Percentiles rank a stretch among this genome's conserved stretches.
Evolutionary conservation across 2,888 invertebrate genomes (phyloP).

Genomic region (Luffia ferchaultella): DNA sequence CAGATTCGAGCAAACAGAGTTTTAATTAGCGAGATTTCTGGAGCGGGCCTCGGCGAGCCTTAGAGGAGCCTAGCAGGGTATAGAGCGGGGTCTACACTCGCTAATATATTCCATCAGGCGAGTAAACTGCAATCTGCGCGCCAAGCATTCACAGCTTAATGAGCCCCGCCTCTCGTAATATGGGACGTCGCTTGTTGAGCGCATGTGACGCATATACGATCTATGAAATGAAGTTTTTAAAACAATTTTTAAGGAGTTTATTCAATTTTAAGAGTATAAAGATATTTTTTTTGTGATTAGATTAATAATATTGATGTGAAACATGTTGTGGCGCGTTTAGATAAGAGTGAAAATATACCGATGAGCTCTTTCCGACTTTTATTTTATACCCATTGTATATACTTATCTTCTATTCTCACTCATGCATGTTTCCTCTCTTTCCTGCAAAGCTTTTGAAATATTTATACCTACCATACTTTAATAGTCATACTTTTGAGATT

Average conservation of each 20-base stretch:
- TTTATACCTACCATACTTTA: too few species aligned
- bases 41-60: conserved; percentile 16
- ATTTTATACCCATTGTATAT: too few species aligned
- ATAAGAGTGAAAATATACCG: too few species aligned
- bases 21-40: conserved; percentile 49
- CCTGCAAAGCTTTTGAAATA: too few species aligned
- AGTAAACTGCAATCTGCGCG: conserved; percentile 35
- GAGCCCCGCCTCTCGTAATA: conserved; percentile 14
- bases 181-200: background rate
- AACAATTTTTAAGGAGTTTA: background rate
- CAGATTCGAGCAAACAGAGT: conserved; percentile 54
- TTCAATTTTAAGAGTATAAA: too few species aligned
- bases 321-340: too few species aligned
- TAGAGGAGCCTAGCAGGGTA: background rate
- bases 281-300: too few species aligned
- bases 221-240: background rate
- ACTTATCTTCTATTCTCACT: too few species aligned
- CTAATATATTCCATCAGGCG: conserved; percentile 35
- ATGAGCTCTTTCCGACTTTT: too few species aligned
- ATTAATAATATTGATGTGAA: too few species aligned
- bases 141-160: conserved; percentile 31
- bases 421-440: too few species aligned
- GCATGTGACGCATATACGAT: background rate
- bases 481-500: too few species aligned
- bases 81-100: background rate